Percentiles rank a stretch among this genome's conserved stretches.
Evolutionary conservation across 1,140 invertebrate species (phyloP).

Genomic region (Bathynomus jamesi): DNA sequence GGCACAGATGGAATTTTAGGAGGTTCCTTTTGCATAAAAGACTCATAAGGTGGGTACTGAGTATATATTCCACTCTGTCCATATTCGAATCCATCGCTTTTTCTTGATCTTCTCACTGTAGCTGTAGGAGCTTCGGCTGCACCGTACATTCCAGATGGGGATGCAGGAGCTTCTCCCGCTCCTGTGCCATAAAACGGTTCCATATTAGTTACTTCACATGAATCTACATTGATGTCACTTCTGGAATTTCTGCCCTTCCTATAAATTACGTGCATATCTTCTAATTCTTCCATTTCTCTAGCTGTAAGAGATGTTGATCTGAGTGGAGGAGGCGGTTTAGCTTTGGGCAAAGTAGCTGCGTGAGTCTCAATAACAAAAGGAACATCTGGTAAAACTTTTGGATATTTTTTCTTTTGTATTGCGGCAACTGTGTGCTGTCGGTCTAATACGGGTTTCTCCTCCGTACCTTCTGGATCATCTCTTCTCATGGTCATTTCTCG

Average conservation of each 20-base stretch:
- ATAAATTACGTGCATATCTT: constrained; percentile 26
- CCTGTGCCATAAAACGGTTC: constrained; percentile 31
- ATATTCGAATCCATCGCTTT: constrained; percentile 25
- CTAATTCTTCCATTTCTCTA: constrained; percentile 32
- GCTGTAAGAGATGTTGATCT: constrained; percentile 32
- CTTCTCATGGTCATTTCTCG: constrained; percentile 28
- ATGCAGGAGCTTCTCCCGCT: constrained; percentile 10
- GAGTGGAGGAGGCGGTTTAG: constrained; percentile 32
- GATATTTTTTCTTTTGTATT: constrained; percentile 31
- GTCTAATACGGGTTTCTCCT: constrained; percentile 4
- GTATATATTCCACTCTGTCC: constrained; percentile 2
- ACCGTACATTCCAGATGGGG: constrained; percentile 24
- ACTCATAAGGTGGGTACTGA: constrained; percentile 14
- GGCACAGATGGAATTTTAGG: constrained; percentile 8
- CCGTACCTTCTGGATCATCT: constrained; percentile 17
- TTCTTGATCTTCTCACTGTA: constrained; percentile 13
- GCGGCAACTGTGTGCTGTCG: constrained; percentile 10
- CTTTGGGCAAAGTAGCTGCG: constrained; percentile 23
- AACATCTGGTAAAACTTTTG: constrained; percentile 24
- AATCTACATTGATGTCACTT: constrained; percentile 27
- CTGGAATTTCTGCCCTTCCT: constrained; percentile 15
- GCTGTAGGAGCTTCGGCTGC: constrained; percentile 12
- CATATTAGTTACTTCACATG: constrained; percentile 27
- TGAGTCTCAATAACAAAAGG: constrained; percentile 2
- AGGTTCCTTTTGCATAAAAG: constrained; percentile 18